A percentile compares a stretch with the other conserved stretches of the same genome.
phyloP scores from a whole-genome alignment of 2,113 vertebrate genomes.

The Ptyas mucosa region DNA sequence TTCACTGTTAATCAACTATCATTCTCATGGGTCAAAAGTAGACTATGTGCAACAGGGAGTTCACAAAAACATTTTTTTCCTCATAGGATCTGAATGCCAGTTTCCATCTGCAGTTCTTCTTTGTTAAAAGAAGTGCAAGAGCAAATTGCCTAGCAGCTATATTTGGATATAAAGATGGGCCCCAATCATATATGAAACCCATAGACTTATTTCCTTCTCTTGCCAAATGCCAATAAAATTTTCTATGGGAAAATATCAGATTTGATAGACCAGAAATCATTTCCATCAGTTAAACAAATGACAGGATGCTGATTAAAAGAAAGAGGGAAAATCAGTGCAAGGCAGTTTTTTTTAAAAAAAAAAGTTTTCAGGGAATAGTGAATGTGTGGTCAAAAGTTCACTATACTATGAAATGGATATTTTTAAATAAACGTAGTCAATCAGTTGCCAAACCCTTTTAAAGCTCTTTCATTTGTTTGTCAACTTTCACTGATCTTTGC shows the following conservation, averaged over 20 bases:
- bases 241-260: background rate
- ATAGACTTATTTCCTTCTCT: background rate
- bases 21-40: background rate
- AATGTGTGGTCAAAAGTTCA: background rate
- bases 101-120: background rate
- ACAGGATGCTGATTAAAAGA: background rate
- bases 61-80: background rate
- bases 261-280: background rate
- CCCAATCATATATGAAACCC: background rate
- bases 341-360: background rate
- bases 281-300: background rate
- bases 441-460: background rate
- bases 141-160: background rate
- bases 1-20: background rate
- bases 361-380: background rate
- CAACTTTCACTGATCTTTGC: conserved; percentile 3
- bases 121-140: background rate
- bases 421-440: background rate
- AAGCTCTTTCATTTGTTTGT: background rate
- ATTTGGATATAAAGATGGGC: background rate
- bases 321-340: background rate
- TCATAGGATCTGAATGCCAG: background rate
- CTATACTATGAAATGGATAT: background rate
- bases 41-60: background rate
- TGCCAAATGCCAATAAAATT: background rate